A percentile compares a stretch with the other conserved stretches of the same genome.
Evolutionary conservation across 2,113 vertebrate species (phyloP).

Genomic region (Neogale vison): DNA sequence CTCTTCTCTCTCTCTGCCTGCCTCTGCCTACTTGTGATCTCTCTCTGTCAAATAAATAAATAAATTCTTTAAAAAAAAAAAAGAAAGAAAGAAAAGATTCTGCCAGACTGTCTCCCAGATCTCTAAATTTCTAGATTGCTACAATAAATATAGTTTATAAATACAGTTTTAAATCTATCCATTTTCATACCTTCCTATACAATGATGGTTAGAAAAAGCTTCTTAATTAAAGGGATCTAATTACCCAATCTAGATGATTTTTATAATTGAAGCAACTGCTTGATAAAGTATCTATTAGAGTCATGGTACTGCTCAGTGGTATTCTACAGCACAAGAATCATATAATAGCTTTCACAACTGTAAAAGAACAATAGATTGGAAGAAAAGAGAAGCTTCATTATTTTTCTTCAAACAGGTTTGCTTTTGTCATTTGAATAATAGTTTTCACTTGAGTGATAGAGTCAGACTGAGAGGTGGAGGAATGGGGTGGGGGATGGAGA

Average conservation of each 20-base stretch:
- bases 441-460: neutral
- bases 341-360: neutral
- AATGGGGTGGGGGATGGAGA: no score
- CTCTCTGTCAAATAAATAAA: no score
- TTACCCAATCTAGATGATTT: neutral
- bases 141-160: neutral
- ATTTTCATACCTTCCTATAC: neutral
- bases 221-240: conserved; percentile 28
- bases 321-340: neutral
- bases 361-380: neutral
- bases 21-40: no score
- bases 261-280: conserved; percentile 38
- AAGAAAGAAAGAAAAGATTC: neutral
- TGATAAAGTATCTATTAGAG: neutral
- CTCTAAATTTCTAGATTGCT: neutral
- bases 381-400: conserved; percentile 1
- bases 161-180: neutral
- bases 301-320: neutral
- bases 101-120: neutral
- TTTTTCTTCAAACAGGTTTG: conserved; percentile 28
- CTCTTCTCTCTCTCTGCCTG: no score
- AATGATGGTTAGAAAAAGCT: conserved; percentile 15
- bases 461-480: neutral
- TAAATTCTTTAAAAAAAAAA: no score
- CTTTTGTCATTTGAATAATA: conserved; percentile 39